A percentile compares a stretch with the other conserved stretches of the same genome.
Evolutionary conservation across 2,113 vertebrate genomes (phyloP).

Genomic region (Indri indri): DNA sequence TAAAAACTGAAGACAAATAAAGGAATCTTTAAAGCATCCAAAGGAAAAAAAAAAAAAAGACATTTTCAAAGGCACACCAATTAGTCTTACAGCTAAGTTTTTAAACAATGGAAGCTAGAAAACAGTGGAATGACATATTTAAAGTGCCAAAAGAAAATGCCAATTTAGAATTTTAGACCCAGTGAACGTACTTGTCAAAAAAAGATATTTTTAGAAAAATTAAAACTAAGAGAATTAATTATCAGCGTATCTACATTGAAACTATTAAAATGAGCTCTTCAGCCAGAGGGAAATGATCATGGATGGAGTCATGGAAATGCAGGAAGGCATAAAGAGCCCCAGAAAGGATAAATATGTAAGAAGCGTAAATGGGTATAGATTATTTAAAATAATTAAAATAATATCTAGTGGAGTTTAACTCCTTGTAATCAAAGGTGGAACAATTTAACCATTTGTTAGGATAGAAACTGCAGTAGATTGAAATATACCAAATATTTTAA

Average conservation of each 20-base stretch:
- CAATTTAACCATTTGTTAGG: background rate
- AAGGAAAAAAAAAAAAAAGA: background rate
- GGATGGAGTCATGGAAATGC: background rate
- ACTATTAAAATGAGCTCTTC: background rate
- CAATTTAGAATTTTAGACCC: background rate
- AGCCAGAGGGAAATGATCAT: background rate
- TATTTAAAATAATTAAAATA: background rate
- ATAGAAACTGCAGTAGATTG: background rate
- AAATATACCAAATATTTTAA: slow-evolving; percentile 21
- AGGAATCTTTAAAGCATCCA: background rate
- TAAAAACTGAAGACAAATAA: background rate
- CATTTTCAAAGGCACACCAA: background rate
- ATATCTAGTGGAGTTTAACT: background rate
- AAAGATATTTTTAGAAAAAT: slow-evolving; percentile 2
- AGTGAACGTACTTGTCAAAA: background rate
- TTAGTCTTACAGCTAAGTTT: background rate
- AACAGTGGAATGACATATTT: background rate
- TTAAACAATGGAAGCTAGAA: background rate
- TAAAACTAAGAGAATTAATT: slow-evolving; percentile 10
- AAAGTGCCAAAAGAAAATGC: background rate
- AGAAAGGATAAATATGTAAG: background rate
- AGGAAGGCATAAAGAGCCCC: background rate
- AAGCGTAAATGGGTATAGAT: background rate
- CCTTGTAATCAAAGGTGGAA: background rate
- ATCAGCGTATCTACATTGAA: background rate